Evolutionary conservation across 1,140 invertebrate genomes (phyloP), one percentile per base, ranked within the genome.

Genomic region (Conopomorpha cramerella): DNA sequence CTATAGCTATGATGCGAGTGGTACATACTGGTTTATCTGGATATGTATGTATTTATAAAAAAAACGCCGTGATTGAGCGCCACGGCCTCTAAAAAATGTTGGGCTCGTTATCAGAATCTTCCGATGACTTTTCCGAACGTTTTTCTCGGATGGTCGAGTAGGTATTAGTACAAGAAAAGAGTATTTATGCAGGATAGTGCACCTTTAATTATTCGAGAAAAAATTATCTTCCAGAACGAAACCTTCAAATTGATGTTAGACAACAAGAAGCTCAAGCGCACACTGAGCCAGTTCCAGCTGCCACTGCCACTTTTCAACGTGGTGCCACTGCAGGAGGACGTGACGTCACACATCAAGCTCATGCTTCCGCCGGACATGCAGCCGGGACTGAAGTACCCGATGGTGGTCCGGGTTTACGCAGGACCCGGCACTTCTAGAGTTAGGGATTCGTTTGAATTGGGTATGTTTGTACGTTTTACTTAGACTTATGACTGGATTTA

Each of bases 351-450:
- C 41, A 87, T 89, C n/a, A 83, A 84, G 45, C 36, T 94, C 16
- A 79, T 86, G 40, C 55, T 92, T 16, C 92, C 91, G 16, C 87
- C 88, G 0, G 81, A 84, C 28, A 82, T 89, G 28, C 83, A 91
- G 62, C 62, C 44, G 60, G 64, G 55, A 1, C 54, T 63, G 32
- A 85, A 86, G 48, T 97, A 96, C 78, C 93, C 95, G 0, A 83
- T 95, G 81, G 72, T 95, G n/a, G 82, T 95, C 28, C 84, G 90
- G 51, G 92, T 95, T 82, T 96, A 98, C 68, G 91, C 87, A 17
- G 94, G 94, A 0, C 95, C 95, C 8, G 88, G 90, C 38, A 89
- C 91, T 1, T 86, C 89, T 48, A 82, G 88, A 54, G 88, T 95
- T 3, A 56, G 51, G 36, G 67, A 76, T 33, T 51, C 30, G 30